Percentiles rank a stretch among this genome's conserved stretches.
Conservation (phyloP, 2,888 invertebrate genomes). For the Vannuccia rotundouncinata region DNA sequence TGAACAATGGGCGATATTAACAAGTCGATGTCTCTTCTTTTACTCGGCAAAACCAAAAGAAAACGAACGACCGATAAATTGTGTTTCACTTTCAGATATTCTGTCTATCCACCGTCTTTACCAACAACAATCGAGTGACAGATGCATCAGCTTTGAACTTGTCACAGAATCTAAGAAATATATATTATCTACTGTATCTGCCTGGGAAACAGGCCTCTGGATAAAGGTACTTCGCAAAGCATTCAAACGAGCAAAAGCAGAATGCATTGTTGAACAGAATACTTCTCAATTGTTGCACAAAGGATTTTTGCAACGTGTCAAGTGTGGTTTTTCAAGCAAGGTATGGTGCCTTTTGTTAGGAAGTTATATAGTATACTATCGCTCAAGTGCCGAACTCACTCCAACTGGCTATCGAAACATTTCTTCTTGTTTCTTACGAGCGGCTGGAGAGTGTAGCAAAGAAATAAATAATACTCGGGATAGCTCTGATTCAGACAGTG, state of each 20-base stretch:
- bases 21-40: slow-evolving; percentile 38
- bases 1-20: slow-evolving; percentile 38
- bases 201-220: slow-evolving; percentile 31
- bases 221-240: background rate
- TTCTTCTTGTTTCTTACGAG: background rate
- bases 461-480: background rate
- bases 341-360: slow-evolving; percentile 37
- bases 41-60: slow-evolving; percentile 32
- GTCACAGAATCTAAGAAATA: background rate
- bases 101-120: background rate
- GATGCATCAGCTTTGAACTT: background rate
- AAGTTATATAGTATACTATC: slow-evolving; percentile 33
- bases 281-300: slow-evolving; percentile 36
- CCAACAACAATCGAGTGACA: background rate
- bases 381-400: slow-evolving; percentile 8
- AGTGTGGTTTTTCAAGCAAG: slow-evolving; percentile 37
- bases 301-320: slow-evolving; percentile 40
- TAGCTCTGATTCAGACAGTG: slow-evolving; percentile 24
- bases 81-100: slow-evolving; percentile 13
- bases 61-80: slow-evolving; percentile 8
- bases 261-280: background rate
- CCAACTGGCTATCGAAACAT: slow-evolving; percentile 36
- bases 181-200: background rate
- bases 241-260: slow-evolving; percentile 37
- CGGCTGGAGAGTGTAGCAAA: background rate